A percentile compares a stretch with the other conserved stretches of the same genome.
Conservation (phyloP, 1,140 invertebrate species). For the Thalassaphorura encarpata region DNA sequence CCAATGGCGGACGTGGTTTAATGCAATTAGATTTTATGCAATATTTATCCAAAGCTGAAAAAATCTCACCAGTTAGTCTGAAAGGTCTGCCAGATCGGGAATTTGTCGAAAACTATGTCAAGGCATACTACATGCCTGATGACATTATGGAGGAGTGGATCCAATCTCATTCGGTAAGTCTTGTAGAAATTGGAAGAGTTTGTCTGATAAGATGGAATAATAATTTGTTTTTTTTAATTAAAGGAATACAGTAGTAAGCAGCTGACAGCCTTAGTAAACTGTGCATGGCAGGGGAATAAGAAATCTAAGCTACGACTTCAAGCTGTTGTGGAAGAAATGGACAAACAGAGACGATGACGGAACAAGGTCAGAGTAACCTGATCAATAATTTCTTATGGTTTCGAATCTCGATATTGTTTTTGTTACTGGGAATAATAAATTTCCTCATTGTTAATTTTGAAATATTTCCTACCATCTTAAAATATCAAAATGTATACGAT, state of each 20-base stretch:
- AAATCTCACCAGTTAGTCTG: slow-evolving; percentile 54
- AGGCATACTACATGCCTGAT: slow-evolving; percentile 58
- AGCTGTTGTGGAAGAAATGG: slow-evolving; percentile 55
- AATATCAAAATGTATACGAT: background rate
- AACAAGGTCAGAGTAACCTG: too few species aligned
- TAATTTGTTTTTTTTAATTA: background rate
- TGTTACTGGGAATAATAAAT: too few species aligned
- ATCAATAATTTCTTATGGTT: too few species aligned
- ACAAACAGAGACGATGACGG: slow-evolving; percentile 30
- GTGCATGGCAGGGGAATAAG: slow-evolving; percentile 77
- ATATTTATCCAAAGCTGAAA: slow-evolving; percentile 80
- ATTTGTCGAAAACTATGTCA: slow-evolving; percentile 89
- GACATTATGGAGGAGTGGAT: slow-evolving; percentile 80
- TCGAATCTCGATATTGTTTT: too few species aligned
- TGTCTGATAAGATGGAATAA: slow-evolving; percentile 3
- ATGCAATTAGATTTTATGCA: slow-evolving; percentile 99
- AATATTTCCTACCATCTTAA: background rate
- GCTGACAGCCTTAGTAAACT: slow-evolving; percentile 68
- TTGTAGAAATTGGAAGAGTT: too few species aligned
- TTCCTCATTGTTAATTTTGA: too few species aligned
- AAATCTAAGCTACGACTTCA: slow-evolving; percentile 67
- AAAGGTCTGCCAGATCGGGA: slow-evolving; percentile 78
- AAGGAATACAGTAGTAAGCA: slow-evolving; percentile 83
- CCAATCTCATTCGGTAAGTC: slow-evolving; percentile 58
- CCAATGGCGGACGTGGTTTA: slow-evolving; percentile 85